Percentiles rank a stretch among this genome's conserved stretches.
Evolutionary conservation across 2,797 vertebrate species (phyloP).

Genomic region (Adrianichthys oophorus): DNA sequence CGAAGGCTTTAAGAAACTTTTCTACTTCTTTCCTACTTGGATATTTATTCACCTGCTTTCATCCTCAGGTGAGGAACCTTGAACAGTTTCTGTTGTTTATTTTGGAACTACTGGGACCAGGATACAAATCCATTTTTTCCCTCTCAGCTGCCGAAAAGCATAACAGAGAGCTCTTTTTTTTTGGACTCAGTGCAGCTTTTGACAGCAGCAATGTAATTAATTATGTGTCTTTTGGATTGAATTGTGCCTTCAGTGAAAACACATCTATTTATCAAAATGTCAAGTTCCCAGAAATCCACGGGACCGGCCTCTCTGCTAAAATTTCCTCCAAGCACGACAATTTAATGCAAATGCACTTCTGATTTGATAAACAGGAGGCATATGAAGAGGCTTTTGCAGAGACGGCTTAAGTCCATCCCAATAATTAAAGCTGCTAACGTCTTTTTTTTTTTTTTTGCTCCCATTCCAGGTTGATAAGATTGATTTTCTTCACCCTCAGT

Average conservation of each 20-base stretch:
- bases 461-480: slow-evolving; percentile 43
- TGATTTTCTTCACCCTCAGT: slow-evolving; percentile 65
- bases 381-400: slow-evolving; percentile 45
- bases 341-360: slow-evolving; percentile 52
- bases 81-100: too few relatives aligned
- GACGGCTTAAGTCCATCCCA: slow-evolving; percentile 58
- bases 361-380: slow-evolving; percentile 51
- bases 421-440: slow-evolving; percentile 57
- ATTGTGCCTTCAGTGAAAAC: slow-evolving; percentile 32
- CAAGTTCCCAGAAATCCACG: slow-evolving; percentile 31
- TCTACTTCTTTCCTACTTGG: too few relatives aligned
- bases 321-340: slow-evolving; percentile 31
- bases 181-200: slow-evolving; percentile 46
- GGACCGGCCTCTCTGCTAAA: slow-evolving; percentile 15
- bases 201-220: slow-evolving; percentile 50
- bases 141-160: slow-evolving; percentile 19
- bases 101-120: too few relatives aligned
- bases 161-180: slow-evolving; percentile 42
- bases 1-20: too few relatives aligned
- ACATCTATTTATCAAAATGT: slow-evolving; percentile 62
- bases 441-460: slow-evolving; percentile 34
- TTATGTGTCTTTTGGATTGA: slow-evolving; percentile 37
- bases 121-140: neutral
- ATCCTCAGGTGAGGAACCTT: too few relatives aligned
- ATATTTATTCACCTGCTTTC: too few relatives aligned